Percentiles rank a stretch among this genome's conserved stretches.
Evolutionary conservation across 2,797 vertebrate species (phyloP).

Genomic region (Chrysocyon brachyurus): DNA sequence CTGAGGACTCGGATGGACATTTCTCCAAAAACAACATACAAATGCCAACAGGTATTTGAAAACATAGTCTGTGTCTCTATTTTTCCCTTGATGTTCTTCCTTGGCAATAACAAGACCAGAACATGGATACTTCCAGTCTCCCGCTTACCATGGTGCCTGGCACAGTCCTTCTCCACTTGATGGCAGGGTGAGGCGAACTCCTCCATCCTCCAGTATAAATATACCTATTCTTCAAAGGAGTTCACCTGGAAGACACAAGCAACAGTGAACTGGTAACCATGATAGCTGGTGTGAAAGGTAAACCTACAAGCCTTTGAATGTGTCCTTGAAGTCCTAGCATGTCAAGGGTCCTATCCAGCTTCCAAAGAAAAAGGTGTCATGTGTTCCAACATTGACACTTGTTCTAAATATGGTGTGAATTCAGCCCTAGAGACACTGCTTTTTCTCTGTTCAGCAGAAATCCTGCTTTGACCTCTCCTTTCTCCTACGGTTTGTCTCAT

Average conservation of each 20-base stretch:
- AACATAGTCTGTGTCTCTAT: not conserved
- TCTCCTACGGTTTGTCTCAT: not conserved
- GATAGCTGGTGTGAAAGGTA: not conserved
- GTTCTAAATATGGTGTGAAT: not conserved
- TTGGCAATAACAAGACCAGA: conserved; percentile 25
- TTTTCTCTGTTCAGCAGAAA: conserved; percentile 9
- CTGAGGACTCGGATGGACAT: not conserved
- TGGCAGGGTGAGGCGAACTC: not conserved
- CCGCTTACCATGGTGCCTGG: not conserved
- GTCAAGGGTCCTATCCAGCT: not conserved
- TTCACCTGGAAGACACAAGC: conserved; percentile 34
- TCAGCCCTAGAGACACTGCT: not conserved
- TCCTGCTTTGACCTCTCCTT: conserved; percentile 10
- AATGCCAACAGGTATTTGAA: not conserved
- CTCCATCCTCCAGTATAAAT: not conserved
- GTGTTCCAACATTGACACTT: not conserved
- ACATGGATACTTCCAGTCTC: not conserved
- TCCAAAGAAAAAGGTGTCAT: not conserved
- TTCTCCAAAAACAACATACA: not conserved
- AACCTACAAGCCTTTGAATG: not conserved
- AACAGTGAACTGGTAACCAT: not conserved
- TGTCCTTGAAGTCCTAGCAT: not conserved
- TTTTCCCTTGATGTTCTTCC: not conserved
- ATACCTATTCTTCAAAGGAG: not conserved
- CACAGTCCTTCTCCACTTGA: not conserved